Percentiles rank a stretch among this genome's conserved stretches.
phyloP scores from a whole-genome alignment of 1,140 invertebrate genomes.

The Chlorops oryzae region DNA sequence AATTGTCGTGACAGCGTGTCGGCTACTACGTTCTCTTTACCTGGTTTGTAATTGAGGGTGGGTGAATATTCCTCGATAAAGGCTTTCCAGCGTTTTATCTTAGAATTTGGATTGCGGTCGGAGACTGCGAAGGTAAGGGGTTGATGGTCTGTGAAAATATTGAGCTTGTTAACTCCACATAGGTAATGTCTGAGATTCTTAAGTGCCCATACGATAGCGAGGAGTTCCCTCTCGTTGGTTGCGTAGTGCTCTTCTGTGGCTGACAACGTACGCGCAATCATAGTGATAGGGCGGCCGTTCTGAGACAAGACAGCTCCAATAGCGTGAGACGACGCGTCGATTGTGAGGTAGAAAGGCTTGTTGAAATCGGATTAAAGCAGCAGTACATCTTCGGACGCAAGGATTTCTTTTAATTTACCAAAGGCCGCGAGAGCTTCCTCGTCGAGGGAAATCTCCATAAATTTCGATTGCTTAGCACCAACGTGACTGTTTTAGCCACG shows the following conservation, averaged over 20 bases:
- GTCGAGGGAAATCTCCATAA: not conserved
- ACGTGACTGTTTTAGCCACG: conserved; percentile 6
- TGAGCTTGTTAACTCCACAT: not conserved
- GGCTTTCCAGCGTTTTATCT: conserved; percentile 12
- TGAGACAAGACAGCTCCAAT: conserved; percentile 37
- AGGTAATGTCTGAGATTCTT: conserved; percentile 7
- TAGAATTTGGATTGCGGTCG: conserved; percentile 7
- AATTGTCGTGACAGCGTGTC: conserved; percentile 23
- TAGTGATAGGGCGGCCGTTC: conserved; percentile 20
- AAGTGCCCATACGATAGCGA: not conserved
- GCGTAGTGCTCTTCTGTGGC: not conserved
- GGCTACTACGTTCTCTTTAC: conserved; percentile 26
- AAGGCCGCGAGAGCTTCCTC: conserved; percentile 29
- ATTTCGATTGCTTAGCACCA: not conserved
- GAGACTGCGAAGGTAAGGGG: conserved; percentile 7
- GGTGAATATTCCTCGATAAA: conserved; percentile 7
- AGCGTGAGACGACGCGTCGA: conserved; percentile 27
- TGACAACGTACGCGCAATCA: conserved; percentile 13
- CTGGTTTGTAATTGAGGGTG: conserved; percentile 31
- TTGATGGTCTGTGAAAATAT: conserved; percentile 10
- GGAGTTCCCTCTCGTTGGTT: conserved; percentile 3
- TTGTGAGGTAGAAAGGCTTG: conserved; percentile 33
- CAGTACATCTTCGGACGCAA: conserved; percentile 44
- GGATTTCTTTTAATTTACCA: conserved; percentile 37
- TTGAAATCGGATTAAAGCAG: conserved; percentile 33